These are phyloP conservation scores for Paedocypris micromegethes DNA, from an alignment of 2,797 vertebrate genomes.

Conservation along the genomic window DNA sequence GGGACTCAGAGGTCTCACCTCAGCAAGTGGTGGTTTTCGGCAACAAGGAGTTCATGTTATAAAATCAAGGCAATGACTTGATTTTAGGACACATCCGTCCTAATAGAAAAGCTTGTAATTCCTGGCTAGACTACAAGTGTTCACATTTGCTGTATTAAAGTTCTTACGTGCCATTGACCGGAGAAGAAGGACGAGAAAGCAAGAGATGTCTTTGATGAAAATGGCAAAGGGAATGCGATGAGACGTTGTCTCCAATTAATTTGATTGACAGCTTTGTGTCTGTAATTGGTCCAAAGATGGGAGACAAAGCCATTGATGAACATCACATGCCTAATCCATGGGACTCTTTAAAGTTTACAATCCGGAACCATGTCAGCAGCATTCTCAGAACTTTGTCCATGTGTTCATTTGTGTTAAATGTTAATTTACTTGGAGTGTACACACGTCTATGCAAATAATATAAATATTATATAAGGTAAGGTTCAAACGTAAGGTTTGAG, in stretches of 20 bases:
- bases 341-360: conserved; percentile 75
- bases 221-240: conserved; percentile 64
- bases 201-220: conserved; percentile 40
- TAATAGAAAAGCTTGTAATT: conserved; percentile 25
- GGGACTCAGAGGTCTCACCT: conserved; percentile 68
- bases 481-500: conserved; percentile 47
- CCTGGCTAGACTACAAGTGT: not conserved
- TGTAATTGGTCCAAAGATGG: conserved; percentile 38
- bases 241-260: conserved; percentile 46
- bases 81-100: conserved; percentile 52
- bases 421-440: conserved; percentile 68
- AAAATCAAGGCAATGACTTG: conserved; percentile 57
- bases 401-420: conserved; percentile 73
- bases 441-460: conserved; percentile 74
- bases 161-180: conserved; percentile 59
- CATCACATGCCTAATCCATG: conserved; percentile 54
- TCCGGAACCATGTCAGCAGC: conserved; percentile 66
- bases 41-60: conserved; percentile 97
- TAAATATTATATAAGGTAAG: conserved; percentile 71
- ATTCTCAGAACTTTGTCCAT: conserved; percentile 55
- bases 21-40: conserved; percentile 82
- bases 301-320: conserved; percentile 51
- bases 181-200: conserved; percentile 29
- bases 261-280: conserved; percentile 12
- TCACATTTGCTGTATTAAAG: conserved; percentile 45